These are phyloP conservation scores for Coleophora deauratella DNA, from an alignment of 2,888 invertebrate genomes.

Conservation along the genomic window DNA sequence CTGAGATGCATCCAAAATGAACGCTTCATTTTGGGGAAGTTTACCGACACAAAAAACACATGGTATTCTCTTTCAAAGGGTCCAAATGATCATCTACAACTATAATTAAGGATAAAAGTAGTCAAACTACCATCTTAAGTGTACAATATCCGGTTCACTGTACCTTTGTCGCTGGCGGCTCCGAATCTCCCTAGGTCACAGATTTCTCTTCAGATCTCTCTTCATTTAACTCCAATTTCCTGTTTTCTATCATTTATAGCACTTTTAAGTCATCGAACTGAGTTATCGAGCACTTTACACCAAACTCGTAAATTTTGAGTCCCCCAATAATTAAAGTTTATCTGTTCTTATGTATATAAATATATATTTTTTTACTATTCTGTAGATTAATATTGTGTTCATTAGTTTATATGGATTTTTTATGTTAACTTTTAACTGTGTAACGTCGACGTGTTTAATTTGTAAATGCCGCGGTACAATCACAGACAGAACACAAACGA, in stretches of 20 bases:
- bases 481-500: conserved; percentile 47
- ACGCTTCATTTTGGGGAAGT: conserved; percentile 27
- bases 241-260: conserved; percentile 27
- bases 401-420: conserved; percentile 11
- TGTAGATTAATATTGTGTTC: conserved; percentile 7
- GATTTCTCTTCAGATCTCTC: conserved; percentile 26
- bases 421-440: conserved; percentile 5
- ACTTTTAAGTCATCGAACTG: conserved; percentile 44
- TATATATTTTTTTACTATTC: conserved; percentile 6
- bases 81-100: conserved; percentile 16
- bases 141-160: conserved; percentile 63
- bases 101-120: conserved; percentile 49
- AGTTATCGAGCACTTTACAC: conserved; percentile 47
- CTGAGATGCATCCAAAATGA: conserved; percentile 25
- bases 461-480: conserved; percentile 24
- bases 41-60: conserved; percentile 15
- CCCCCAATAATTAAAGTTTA: conserved; percentile 17
- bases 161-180: conserved; percentile 63
- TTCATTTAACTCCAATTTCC: conserved; percentile 40
- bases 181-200: conserved; percentile 48
- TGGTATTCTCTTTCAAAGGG: conserved; percentile 32
- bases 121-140: conserved; percentile 51
- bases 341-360: background rate
- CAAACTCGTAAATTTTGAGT: conserved; percentile 49
- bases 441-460: conserved; percentile 25